A percentile compares a stretch with the other conserved stretches of the same genome.
These are phyloP conservation scores for Sus cebifrons DNA, from an alignment of 2,797 vertebrate species.

Conservation along the genomic window DNA sequence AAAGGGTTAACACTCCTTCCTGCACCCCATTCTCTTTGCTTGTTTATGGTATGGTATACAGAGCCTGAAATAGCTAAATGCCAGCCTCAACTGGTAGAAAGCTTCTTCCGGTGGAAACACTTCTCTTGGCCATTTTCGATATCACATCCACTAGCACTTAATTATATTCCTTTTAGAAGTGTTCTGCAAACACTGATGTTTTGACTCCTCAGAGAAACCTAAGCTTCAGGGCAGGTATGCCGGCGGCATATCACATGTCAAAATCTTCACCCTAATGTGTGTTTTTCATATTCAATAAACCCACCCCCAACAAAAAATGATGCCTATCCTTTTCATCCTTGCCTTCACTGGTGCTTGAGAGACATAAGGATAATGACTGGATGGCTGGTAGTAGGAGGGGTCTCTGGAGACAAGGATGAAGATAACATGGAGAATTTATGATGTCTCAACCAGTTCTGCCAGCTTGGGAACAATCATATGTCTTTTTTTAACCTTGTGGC, in stretches of 20 bases:
- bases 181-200: neutral
- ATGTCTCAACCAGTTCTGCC: slow-evolving; percentile 16
- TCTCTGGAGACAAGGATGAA: neutral
- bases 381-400: neutral
- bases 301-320: neutral
- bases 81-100: neutral
- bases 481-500: neutral
- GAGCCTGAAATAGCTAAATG: neutral
- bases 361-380: neutral
- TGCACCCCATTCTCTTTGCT: neutral
- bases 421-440: neutral
- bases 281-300: neutral
- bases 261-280: neutral
- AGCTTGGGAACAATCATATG: neutral
- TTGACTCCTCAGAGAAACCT: neutral
- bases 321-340: neutral
- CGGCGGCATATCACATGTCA: neutral
- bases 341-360: neutral
- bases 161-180: neutral
- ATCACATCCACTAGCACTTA: neutral
- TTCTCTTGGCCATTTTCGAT: neutral
- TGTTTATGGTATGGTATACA: neutral
- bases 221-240: neutral
- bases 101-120: neutral
- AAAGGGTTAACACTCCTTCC: neutral